Conservation (phyloP, 2,888 invertebrate species). For the Tetheella fluctuosa region DNA sequence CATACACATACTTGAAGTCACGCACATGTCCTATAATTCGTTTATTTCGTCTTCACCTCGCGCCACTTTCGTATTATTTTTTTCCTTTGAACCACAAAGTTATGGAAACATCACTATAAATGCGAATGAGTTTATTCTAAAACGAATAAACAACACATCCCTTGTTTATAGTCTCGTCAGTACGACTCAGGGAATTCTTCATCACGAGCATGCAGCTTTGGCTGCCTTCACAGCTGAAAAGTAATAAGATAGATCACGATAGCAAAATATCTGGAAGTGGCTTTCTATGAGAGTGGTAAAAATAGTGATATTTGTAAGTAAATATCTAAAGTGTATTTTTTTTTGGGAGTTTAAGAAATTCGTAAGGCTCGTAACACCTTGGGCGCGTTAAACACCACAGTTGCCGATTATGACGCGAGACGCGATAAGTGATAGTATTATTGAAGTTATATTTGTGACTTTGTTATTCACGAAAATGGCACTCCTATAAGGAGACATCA, state of each 20-base stretch:
- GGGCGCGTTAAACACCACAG: too few relatives aligned
- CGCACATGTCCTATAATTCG: background rate
- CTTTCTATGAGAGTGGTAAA: too few relatives aligned
- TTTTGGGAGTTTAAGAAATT: too few relatives aligned
- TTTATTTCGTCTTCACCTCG: background rate
- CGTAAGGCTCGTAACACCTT: too few relatives aligned
- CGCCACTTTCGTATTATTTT: background rate
- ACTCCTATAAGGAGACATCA: too few relatives aligned
- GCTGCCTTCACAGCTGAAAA: slow-evolving; percentile 80
- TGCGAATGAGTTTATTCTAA: slow-evolving; percentile 60
- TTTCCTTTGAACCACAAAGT: background rate
- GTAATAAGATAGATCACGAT: slow-evolving; percentile 22
- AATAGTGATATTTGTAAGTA: too few relatives aligned
- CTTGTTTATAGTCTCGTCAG: background rate
- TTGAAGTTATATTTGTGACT: too few relatives aligned
- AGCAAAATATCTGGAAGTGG: background rate
- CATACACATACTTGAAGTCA: background rate
- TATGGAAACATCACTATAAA: slow-evolving; percentile 14
- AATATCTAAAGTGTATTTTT: too few relatives aligned
- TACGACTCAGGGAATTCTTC: slow-evolving; percentile 38
- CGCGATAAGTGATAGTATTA: too few relatives aligned
- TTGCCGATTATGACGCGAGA: too few relatives aligned
- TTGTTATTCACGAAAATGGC: too few relatives aligned
- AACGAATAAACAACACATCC: slow-evolving; percentile 66
- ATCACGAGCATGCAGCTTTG: slow-evolving; percentile 81